phyloP scores from a whole-genome alignment of 2,797 vertebrate genomes.

The Anabacerthia variegaticeps region DNA sequence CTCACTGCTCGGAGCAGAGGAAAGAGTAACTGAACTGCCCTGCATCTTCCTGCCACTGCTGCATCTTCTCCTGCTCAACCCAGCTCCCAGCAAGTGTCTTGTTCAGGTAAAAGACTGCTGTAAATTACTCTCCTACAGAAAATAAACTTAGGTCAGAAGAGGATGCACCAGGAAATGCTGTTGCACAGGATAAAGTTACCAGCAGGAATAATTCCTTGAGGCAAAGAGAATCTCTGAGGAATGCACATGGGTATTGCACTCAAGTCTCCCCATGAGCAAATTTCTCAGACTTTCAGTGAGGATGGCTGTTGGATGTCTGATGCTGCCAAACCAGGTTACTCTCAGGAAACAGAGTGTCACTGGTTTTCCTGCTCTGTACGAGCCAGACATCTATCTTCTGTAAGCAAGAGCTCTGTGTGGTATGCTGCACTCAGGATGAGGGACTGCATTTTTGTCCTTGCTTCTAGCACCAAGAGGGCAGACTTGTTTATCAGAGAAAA shows the following conservation, averaged over 20 bases:
- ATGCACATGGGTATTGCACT: fast-evolving
- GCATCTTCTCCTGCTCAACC: neutral
- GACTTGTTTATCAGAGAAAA: neutral
- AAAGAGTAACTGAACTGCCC: neutral
- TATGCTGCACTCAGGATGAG: neutral
- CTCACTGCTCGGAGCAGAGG: neutral
- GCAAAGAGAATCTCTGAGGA: neutral
- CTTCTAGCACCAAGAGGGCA: neutral
- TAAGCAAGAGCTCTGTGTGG: neutral
- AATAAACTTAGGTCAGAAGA: neutral
- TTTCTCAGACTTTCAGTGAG: neutral
- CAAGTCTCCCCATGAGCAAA: neutral
- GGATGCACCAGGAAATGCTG: neutral
- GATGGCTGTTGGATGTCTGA: neutral
- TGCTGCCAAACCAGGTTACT: neutral
- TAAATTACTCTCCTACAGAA: neutral
- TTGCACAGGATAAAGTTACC: neutral
- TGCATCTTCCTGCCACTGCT: neutral
- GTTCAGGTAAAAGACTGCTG: neutral
- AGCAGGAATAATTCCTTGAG: neutral
- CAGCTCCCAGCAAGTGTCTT: neutral
- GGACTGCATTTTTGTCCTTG: neutral
- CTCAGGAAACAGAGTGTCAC: neutral
- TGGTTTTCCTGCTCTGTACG: neutral
- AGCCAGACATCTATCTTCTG: neutral